Conservation (phyloP, 1,140 invertebrate species). For the Aphaenogaster floridana region DNA sequence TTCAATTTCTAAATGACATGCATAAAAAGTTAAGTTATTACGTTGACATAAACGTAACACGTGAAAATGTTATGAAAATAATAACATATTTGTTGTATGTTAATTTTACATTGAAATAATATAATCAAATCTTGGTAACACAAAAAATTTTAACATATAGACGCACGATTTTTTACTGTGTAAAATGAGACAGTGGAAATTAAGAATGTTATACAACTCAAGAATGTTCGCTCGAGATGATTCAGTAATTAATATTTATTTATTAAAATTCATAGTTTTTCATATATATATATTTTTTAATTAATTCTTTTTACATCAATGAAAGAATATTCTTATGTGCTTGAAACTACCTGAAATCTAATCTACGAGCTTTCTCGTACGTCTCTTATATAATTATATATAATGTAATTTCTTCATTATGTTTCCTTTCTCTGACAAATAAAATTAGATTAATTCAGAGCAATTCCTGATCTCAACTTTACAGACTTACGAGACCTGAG, state of each 20-base stretch:
- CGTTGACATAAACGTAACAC: no score
- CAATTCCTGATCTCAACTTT: neutral
- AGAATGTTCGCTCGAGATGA: neutral
- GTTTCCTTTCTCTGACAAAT: neutral
- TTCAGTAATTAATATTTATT: neutral
- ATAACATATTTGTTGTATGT: no score
- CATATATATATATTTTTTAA: neutral
- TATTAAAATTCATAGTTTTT: neutral
- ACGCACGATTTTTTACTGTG: no score
- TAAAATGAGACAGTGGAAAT: neutral
- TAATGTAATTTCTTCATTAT: neutral
- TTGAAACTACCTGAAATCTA: neutral
- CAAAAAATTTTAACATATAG: no score
- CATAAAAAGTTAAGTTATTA: no score
- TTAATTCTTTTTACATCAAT: neutral
- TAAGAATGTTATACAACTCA: neutral
- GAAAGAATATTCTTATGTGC: neutral
- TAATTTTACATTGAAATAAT: no score
- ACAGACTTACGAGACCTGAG: neutral
- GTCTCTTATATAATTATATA: conserved; percentile 23
- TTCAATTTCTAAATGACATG: no score
- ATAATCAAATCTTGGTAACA: no score
- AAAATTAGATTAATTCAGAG: neutral
- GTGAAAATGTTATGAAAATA: no score
- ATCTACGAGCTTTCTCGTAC: neutral